Percentiles rank a stretch among this genome's conserved stretches.
Conservation (phyloP, 2,888 invertebrate species). For the Cryptophagus acutangulus region DNA sequence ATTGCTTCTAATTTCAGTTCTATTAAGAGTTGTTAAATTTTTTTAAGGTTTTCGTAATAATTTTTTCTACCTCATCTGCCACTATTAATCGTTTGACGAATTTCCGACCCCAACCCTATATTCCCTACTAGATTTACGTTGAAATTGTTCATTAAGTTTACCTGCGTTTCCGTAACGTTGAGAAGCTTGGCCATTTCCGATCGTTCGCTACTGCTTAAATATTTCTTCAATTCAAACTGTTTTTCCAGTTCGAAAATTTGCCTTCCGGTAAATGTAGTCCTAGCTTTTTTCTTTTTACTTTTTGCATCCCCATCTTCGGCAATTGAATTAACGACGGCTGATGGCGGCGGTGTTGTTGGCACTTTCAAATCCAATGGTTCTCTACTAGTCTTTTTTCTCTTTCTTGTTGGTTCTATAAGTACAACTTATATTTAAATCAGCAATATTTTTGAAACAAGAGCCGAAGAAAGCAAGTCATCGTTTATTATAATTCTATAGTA, state of each 20-base stretch:
- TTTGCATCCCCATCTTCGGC: conserved; percentile 53
- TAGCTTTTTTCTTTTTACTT: conserved; percentile 75
- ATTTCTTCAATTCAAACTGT: conserved; percentile 94
- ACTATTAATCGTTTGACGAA: too few relatives aligned
- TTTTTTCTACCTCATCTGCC: too few relatives aligned
- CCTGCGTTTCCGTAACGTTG: conserved; percentile 96
- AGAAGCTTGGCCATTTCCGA: conserved; percentile 91
- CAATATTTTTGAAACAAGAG: neutral
- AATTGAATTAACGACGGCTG: conserved; percentile 32
- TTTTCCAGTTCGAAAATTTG: conserved; percentile 97
- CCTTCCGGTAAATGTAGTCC: conserved; percentile 91
- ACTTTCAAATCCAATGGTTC: conserved; percentile 36
- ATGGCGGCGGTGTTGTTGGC: conserved; percentile 25
- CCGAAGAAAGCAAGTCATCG: too few relatives aligned
- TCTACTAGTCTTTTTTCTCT: conserved; percentile 41
- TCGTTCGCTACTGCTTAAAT: conserved; percentile 88
- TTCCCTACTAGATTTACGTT: too few relatives aligned
- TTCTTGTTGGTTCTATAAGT: conserved; percentile 37
- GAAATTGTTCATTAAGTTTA: too few relatives aligned
- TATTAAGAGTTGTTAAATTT: too few relatives aligned
- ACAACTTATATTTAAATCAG: neutral
- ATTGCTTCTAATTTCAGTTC: too few relatives aligned
- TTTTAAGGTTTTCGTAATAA: too few relatives aligned
- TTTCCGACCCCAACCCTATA: too few relatives aligned
- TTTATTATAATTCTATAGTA: too few relatives aligned